These are phyloP conservation scores for Dolichotis patagonum DNA, from an alignment of 2,113 vertebrate genomes.

Conservation along the genomic window DNA sequence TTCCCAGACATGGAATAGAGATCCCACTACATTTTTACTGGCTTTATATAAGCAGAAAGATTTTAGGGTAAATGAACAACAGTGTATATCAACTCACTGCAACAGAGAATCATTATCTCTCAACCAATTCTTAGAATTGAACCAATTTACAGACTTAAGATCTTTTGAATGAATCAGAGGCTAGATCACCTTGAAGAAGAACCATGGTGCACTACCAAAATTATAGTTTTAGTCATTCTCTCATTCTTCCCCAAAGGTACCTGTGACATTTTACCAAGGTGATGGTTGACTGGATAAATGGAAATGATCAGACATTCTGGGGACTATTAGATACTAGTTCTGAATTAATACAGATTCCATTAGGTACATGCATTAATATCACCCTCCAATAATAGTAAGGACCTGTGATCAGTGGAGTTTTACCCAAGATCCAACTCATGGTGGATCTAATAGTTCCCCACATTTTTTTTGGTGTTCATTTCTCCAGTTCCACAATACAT, in stretches of 20 bases:
- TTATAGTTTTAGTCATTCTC: background rate
- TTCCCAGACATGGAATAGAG: background rate
- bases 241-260: background rate
- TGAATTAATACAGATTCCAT: background rate
- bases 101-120: background rate
- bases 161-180: background rate
- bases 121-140: background rate
- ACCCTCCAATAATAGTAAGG: background rate
- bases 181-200: background rate
- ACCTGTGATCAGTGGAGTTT: background rate
- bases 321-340: background rate
- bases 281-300: background rate
- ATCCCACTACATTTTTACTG: background rate
- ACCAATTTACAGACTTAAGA: background rate
- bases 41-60: background rate
- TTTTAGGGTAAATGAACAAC: background rate
- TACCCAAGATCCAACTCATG: background rate
- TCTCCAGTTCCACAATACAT: background rate
- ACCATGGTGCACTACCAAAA: background rate
- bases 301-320: background rate
- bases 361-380: background rate
- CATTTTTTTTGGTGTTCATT: background rate
- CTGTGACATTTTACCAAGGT: background rate
- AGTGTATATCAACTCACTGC: background rate
- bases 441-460: background rate